Conservation (phyloP, 1,140 invertebrate genomes). For the Cydia splendana region DNA sequence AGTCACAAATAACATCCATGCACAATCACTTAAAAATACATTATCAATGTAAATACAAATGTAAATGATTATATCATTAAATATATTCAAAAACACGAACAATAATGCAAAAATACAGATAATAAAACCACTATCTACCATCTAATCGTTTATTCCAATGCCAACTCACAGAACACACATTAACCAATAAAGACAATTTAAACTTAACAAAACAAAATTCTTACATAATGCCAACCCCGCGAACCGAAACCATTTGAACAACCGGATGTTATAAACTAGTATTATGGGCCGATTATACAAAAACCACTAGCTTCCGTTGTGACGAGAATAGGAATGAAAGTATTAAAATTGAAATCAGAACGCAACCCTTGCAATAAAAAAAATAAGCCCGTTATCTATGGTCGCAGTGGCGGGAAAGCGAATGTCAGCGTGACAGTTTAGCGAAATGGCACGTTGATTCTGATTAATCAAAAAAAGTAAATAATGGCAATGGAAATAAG, state of each 20-base stretch:
- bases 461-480: not conserved
- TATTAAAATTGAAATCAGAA: conserved; percentile 41
- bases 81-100: conserved; percentile 26
- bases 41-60: conserved; percentile 7
- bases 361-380: conserved; percentile 38
- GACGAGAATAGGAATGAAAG: conserved; percentile 42
- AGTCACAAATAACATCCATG: not conserved
- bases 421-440: conserved; percentile 42
- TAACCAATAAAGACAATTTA: conserved; percentile 28
- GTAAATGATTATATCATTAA: conserved; percentile 10
- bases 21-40: conserved; percentile 13
- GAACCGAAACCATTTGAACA: conserved; percentile 38
- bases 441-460: conserved; percentile 36
- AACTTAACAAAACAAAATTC: conserved; percentile 29
- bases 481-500: not conserved
- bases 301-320: conserved; percentile 45
- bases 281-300: conserved; percentile 39
- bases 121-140: conserved; percentile 26
- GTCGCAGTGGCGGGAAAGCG: conserved; percentile 40
- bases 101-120: conserved; percentile 31
- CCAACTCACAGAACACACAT: conserved; percentile 29
- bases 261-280: conserved; percentile 40
- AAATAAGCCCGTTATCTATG: conserved; percentile 47
- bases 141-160: conserved; percentile 21
- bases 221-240: conserved; percentile 25